These are phyloP conservation scores for Andrena dorsata DNA, from an alignment of 2,888 invertebrate species.

Conservation along the genomic window DNA sequence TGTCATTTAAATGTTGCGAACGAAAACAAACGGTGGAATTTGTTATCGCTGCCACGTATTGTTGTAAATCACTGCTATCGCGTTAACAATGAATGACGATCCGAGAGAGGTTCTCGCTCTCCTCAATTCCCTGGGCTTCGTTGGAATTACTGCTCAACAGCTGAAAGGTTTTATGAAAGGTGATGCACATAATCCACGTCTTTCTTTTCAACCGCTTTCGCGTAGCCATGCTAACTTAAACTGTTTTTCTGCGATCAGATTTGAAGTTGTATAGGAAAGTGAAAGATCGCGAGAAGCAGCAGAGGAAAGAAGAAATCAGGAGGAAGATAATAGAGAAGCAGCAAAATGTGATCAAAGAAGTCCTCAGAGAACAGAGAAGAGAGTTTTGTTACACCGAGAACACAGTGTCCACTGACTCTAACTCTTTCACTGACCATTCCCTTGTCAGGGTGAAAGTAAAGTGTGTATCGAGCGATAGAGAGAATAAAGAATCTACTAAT, in stretches of 20 bases:
- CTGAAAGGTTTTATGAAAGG: slow-evolving; percentile 93
- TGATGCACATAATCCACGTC: slow-evolving; percentile 78
- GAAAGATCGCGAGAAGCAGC: slow-evolving; percentile 86
- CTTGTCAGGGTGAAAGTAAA: slow-evolving; percentile 75
- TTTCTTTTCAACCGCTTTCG: neutral
- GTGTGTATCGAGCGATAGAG: slow-evolving; percentile 62
- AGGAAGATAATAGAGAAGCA: slow-evolving; percentile 77
- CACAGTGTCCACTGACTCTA: slow-evolving; percentile 44
- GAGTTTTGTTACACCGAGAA: slow-evolving; percentile 23
- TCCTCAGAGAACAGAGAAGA: slow-evolving; percentile 57
- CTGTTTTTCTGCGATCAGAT: slow-evolving; percentile 85
- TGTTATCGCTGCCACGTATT: neutral
- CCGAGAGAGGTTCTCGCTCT: slow-evolving; percentile 91
- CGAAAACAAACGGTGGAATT: slow-evolving; percentile 9
- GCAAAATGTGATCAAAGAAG: slow-evolving; percentile 67
- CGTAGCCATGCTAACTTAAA: neutral
- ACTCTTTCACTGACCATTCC: slow-evolving; percentile 63
- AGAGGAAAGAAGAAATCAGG: slow-evolving; percentile 80
- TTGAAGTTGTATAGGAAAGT: slow-evolving; percentile 87
- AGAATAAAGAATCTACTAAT: slow-evolving; percentile 48
- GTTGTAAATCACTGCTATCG: slow-evolving; percentile 22
- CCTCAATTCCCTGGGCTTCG: slow-evolving; percentile 91
- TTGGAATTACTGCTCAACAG: slow-evolving; percentile 90
- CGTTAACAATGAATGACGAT: slow-evolving; percentile 83
- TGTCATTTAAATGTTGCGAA: slow-evolving; percentile 38